Base-by-base conservation (phyloP, 2,888 invertebrate genomes). In the Zele albiditarsus region DNA sequence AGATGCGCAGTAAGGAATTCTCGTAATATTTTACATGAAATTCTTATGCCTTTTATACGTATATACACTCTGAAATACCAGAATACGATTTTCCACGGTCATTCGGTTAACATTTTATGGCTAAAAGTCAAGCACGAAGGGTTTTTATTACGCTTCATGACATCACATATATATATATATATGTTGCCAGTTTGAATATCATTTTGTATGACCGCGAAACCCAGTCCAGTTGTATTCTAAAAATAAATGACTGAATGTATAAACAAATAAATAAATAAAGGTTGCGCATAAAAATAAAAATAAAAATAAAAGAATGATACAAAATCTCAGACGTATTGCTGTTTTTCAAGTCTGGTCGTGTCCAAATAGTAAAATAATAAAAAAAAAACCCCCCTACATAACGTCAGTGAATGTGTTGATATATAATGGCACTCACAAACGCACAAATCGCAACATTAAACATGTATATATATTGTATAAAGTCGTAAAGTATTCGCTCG, bases 401-500 rank as follows among this genome's bases (percentile, higher is more conserved):
- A 46, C 2, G n/a, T 46, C n/a, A 14, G 46, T 46, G 46, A 46
- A n/a, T 46, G 46, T 46, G 16, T n/a, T 46, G 46, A 46, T n/a
- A 46, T 46, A 46, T 46, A 46, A 46, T 46, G n/a, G n/a, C 14
- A 46, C n/a, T 46, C n/a, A 46, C 3, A 46, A 46, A 46, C 16
- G 46, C n/a, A 46, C 46, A 46, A 46, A 46, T 46, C 46, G n/a
- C 5, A n/a, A n/a, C n/a, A 46, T 46, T n/a, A 46, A 46, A 46
- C 46, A 46, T n/a, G 16, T 46, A 16, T n/a, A 46, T 46, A 46
- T n/a, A 46, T 46, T 46, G 46, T 46, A 3, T 60, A 20, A 14
- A 62, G 31, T 62, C 62, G 62, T 62, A 62, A 62, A 62, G 16
- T 62, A 62, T 62, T 62, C n/a, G 46, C 16, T 46, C n/a, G 46